Evolutionary conservation across 1,140 invertebrate genomes (phyloP), one percentile per base, ranked within the genome.

Genomic region (Cylas formicarius): DNA sequence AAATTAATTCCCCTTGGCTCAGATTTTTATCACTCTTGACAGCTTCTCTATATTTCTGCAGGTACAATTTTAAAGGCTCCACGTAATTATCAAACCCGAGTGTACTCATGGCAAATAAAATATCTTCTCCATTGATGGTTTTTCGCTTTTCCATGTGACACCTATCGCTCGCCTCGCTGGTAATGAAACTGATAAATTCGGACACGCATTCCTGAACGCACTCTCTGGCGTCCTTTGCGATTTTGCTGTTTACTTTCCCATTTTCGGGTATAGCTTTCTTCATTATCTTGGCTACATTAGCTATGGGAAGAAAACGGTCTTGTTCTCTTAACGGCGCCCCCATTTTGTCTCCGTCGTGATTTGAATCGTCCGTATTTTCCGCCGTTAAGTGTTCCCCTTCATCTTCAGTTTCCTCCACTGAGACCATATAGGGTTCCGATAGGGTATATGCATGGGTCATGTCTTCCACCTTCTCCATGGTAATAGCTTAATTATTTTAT

Each of bases 161-260:
- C 17, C 92, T 71, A 61, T 97, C 93, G 65, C 91, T 93, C 0
- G 93, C 93, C 74, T 99, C 96, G 61, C 91, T 96, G 0, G 96
- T 99, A 32, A 99, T 94, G 63, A 99, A 99, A 52, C 92, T 96
- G 59, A 99, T 97, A 63, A 99, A 99, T 65, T 99, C 97, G 0
- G 93, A 97, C 23, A 99, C 95, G 73, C 96, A 99, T 69, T 99
- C 97, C 70, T 99, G 97, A 13, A 99, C 90, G 73, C 94, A 98
- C 72, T 99, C 96, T 54, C 97, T 79, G 0, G 96, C 94, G 74
- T 99, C 97, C 76, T 99, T 99, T 1, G 96, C 92, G 59, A 98
- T 96, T 53, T 61, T 58, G 52, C 48, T 52, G 54, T 62, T 63
- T 74, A 90, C 84, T 74, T 99, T 99, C 58, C 94, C 96, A 54